A percentile compares a stretch with the other conserved stretches of the same genome.
Evolutionary conservation across 2,888 invertebrate species (phyloP).

Genomic region (Cosmia pyralina): DNA sequence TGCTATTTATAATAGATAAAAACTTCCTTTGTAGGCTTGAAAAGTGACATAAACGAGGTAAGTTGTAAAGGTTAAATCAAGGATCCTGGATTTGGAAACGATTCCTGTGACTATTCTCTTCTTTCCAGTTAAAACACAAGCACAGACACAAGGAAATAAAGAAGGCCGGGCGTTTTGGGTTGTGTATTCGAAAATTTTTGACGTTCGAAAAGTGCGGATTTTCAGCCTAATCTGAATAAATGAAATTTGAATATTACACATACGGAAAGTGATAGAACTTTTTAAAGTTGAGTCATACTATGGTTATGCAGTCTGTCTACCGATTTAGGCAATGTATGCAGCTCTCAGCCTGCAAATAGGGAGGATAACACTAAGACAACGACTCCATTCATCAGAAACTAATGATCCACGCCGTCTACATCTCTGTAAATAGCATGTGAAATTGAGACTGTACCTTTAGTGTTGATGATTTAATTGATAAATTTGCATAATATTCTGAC

Average conservation of each 20-base stretch:
- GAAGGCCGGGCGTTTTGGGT: not conserved
- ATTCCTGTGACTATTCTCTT: not conserved
- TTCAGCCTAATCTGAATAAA: not conserved
- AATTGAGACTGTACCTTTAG: constrained; percentile 26
- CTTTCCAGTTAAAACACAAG: not conserved
- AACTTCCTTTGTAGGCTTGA: not conserved
- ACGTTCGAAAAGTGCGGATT: not conserved
- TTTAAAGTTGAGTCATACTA: constrained; percentile 10
- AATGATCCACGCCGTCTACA: constrained; percentile 10
- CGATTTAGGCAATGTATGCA: not conserved
- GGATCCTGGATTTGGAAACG: not conserved
- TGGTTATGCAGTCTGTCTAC: not conserved
- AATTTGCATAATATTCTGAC: not conserved
- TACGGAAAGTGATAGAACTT: not conserved
- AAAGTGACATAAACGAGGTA: not conserved
- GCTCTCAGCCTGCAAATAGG: constrained; percentile 1
- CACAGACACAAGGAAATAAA: not conserved
- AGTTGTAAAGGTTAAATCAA: not conserved
- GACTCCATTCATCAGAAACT: constrained; percentile 14
- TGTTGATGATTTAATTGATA: constrained; percentile 19
- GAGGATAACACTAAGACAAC: constrained; percentile 10
- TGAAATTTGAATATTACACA: not conserved
- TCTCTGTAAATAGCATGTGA: constrained; percentile 28
- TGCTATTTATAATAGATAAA: constrained; percentile 34
- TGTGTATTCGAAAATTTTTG: not conserved